A percentile compares a stretch with the other conserved stretches of the same genome.
Evolutionary conservation across 2,113 vertebrate species (phyloP).

Genomic region (Falco punctatus): DNA sequence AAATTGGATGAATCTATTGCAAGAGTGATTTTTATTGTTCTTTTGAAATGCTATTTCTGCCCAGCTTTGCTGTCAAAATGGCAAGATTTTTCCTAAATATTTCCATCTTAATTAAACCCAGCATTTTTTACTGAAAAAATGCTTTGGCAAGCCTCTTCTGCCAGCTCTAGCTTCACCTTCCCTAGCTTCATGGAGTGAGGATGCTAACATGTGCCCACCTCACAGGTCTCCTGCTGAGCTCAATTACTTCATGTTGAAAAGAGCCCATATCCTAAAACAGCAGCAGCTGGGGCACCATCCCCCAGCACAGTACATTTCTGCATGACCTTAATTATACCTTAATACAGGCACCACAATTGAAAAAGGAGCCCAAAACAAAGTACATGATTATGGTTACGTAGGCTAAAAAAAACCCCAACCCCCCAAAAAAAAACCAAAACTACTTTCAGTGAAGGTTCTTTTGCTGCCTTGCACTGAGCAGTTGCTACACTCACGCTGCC

Average conservation of each 20-base stretch:
- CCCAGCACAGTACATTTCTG: accelerated
- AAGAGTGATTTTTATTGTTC: constrained; percentile 53
- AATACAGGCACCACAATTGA: accelerated
- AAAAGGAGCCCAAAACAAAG: not conserved
- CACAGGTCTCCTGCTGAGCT: not conserved
- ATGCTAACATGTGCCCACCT: not conserved
- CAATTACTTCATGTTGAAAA: not conserved
- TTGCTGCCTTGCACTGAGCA: not conserved
- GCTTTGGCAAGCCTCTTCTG: not conserved
- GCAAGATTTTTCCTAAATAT: constrained; percentile 14
- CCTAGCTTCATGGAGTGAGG: accelerated
- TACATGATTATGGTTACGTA: not conserved
- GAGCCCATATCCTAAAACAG: not conserved
- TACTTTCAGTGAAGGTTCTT: not conserved
- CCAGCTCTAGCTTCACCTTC: not conserved
- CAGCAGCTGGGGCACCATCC: accelerated
- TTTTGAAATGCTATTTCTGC: not conserved
- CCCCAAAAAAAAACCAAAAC: too few relatives aligned
- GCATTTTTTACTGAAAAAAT: not conserved
- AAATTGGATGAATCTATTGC: constrained; percentile 51
- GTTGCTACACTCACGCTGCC: not conserved
- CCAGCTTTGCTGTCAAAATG: not conserved
- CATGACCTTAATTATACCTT: not conserved
- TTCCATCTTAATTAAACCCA: constrained; percentile 49
- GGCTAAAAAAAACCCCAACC: not conserved